A percentile compares a stretch with the other conserved stretches of the same genome.
Conservation (phyloP, 64 coral and sea anemone species). For the Astreopora myriophthalma region DNA sequence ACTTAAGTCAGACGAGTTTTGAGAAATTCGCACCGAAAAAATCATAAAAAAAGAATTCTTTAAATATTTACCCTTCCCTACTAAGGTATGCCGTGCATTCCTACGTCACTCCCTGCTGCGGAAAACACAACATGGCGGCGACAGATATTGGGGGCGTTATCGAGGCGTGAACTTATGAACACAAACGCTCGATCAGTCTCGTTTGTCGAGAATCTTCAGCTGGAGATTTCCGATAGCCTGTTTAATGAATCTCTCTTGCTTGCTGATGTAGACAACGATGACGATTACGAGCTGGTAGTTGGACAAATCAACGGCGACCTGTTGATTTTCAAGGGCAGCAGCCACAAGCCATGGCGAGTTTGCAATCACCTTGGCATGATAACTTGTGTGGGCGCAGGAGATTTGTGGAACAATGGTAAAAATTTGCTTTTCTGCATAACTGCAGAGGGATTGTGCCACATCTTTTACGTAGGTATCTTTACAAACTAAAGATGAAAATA, state of each 20-base stretch:
- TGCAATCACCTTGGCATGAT: slow-evolving; percentile 83
- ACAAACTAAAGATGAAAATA: too few relatives aligned
- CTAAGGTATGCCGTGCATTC: too few relatives aligned
- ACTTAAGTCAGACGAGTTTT: too few relatives aligned
- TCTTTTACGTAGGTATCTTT: slow-evolving; percentile 75
- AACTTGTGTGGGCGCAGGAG: slow-evolving; percentile 88
- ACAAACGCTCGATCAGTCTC: slow-evolving; percentile 80
- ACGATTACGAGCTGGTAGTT: slow-evolving; percentile 66
- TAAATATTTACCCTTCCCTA: not conserved
- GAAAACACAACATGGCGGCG: slow-evolving; percentile 8
- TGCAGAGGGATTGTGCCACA: slow-evolving; percentile 88
- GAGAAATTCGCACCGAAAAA: too few relatives aligned
- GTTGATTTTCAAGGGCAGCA: slow-evolving; percentile 80
- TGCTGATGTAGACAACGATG: slow-evolving; percentile 94
- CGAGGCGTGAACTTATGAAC: not conserved
- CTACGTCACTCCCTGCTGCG: not conserved
- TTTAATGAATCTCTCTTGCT: slow-evolving; percentile 77
- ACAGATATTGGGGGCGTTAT: not conserved
- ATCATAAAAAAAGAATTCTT: too few relatives aligned
- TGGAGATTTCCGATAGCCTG: slow-evolving; percentile 85
- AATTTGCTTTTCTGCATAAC: slow-evolving; percentile 88
- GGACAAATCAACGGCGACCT: slow-evolving; percentile 93
- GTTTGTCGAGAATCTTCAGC: slow-evolving; percentile 88
- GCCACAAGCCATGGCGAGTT: slow-evolving; percentile 68
- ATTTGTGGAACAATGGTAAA: slow-evolving; percentile 74